phyloP scores from a whole-genome alignment of 1,140 invertebrate genomes.

The Lasaia peninsularis region DNA sequence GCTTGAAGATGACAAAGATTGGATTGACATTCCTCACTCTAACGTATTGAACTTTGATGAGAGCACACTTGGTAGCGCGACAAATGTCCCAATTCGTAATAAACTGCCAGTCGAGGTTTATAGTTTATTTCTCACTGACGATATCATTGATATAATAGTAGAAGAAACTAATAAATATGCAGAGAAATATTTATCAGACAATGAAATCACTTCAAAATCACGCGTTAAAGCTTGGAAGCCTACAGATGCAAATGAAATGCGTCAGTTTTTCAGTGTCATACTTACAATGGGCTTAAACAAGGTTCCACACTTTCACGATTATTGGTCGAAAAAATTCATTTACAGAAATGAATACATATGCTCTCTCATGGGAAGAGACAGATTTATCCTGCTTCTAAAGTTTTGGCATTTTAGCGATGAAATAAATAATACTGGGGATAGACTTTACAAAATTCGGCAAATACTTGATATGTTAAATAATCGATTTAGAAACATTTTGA shows the following conservation, averaged over 20 bases:
- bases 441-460: slow-evolving; percentile 46
- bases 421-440: slow-evolving; percentile 24
- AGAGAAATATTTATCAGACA: slow-evolving; percentile 18
- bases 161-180: slow-evolving; percentile 28
- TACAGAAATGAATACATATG: slow-evolving; percentile 28
- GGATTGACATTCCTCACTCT: slow-evolving; percentile 19
- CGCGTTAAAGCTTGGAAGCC: slow-evolving; percentile 20
- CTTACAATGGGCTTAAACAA: neutral
- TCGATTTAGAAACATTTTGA: slow-evolving; percentile 14
- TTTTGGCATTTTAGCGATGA: slow-evolving; percentile 27
- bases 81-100: slow-evolving; percentile 20
- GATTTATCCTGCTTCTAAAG: slow-evolving; percentile 23
- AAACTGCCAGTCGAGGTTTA: slow-evolving; percentile 22
- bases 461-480: slow-evolving; percentile 33
- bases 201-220: slow-evolving; percentile 21
- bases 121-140: slow-evolving; percentile 25
- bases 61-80: slow-evolving; percentile 15
- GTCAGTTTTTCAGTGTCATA: slow-evolving; percentile 16
- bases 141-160: slow-evolving; percentile 27
- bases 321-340: slow-evolving; percentile 22
- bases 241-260: slow-evolving; percentile 23
- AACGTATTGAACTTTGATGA: slow-evolving; percentile 23
- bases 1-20: neutral
- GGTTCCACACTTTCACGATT: slow-evolving; percentile 23
- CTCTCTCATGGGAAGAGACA: slow-evolving; percentile 19